phyloP scores from a whole-genome alignment of 1,140 invertebrate species.

The Bombus vancouverensis region DNA sequence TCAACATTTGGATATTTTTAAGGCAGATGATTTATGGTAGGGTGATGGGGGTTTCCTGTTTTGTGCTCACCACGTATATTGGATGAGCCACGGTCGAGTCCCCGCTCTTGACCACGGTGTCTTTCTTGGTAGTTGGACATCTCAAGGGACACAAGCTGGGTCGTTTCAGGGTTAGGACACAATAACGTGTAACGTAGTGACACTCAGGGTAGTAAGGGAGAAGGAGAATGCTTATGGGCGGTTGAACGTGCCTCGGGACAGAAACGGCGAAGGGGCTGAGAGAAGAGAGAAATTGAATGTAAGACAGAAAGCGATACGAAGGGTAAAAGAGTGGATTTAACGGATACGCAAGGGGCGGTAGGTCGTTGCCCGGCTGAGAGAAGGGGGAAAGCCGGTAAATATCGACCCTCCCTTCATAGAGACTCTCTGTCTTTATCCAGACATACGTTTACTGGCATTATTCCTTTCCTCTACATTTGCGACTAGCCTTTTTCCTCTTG shows the following conservation, averaged over 20 bases:
- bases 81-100: constrained; percentile 16
- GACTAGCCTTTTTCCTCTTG: constrained; percentile 51
- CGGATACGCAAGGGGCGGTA: constrained; percentile 60
- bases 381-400: constrained; percentile 75
- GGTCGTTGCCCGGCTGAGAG: constrained; percentile 72
- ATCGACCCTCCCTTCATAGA: constrained; percentile 75
- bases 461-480: constrained; percentile 50
- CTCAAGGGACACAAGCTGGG: constrained; percentile 33
- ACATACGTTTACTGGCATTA: constrained; percentile 66
- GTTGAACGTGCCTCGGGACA: not conserved
- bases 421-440: constrained; percentile 68
- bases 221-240: not conserved
- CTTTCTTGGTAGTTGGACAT: constrained; percentile 34
- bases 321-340: constrained; percentile 22
- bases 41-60: not conserved
- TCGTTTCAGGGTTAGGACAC: constrained; percentile 53
- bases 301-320: constrained; percentile 36
- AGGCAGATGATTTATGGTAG: not conserved
- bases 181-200: constrained; percentile 40
- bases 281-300: not conserved
- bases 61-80: constrained; percentile 12
- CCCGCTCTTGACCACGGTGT: constrained; percentile 54
- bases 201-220: constrained; percentile 4
- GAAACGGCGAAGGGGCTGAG: not conserved
- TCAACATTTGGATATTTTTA: not conserved